Evolutionary conservation across 2,797 vertebrate species (phyloP), one percentile per base, ranked within the genome.

Genomic region (Microctenopoma lineatum): DNA sequence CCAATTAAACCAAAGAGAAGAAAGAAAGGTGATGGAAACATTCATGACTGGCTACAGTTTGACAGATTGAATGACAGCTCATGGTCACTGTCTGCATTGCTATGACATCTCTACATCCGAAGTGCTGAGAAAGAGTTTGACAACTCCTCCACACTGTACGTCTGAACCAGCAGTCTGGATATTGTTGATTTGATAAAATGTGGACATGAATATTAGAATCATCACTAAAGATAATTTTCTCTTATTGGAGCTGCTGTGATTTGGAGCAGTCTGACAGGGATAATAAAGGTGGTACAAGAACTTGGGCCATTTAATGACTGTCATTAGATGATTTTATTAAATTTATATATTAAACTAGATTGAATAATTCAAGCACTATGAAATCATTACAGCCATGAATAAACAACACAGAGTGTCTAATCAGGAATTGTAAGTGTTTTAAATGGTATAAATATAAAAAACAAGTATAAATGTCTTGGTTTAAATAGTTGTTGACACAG

Each of bases 11-110:
- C 12, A 39, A 32, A 44, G 7, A 32, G 7, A 32, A 32, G 29
- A 32, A 29, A 29, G 27, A 26, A 64, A 73, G 62, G 42, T 45
- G 51, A 71, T 15, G 45, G 14, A 66, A 45, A 42, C 52, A 58
- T 70, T 41, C 11, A n/a, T n/a, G n/a, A n/a, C n/a, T n/a, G n/a
- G n/a, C n/a, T n/a, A 0, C 47, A 47, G 50, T 81, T 77, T 38
- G 45, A n/a, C n/a, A n/a, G n/a, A n/a, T n/a, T 73, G 59, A 77
- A 59, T 69, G 73, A 76, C 55, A 25, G 57, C 45, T 83, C 75
- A 67, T 15, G 41, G 75, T 64, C 54, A 36, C 36, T 11, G 29
- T 66, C 51, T 62, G 54, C 56, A 25, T 52, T 38, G 16, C 42
- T 25, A 34, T 64, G 53, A 34, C 18, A 44, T 13, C 38, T 42